Percentiles rank a stretch among this genome's conserved stretches.
phyloP scores from a whole-genome alignment of 2,888 invertebrate species.

The Melikaiella ostensackeni region DNA sequence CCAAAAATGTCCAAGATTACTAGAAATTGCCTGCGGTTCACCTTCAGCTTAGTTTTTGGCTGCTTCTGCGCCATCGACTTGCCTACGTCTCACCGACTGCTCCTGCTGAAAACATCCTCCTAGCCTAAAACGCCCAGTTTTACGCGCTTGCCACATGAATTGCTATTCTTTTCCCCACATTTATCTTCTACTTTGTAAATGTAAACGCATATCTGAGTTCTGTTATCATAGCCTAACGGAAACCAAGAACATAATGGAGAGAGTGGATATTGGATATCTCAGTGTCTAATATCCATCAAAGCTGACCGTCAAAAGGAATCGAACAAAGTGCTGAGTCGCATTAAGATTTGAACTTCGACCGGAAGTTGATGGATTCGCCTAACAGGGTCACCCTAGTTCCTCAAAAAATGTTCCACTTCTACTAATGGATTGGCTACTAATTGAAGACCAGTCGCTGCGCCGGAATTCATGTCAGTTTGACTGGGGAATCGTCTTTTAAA shows the following conservation, averaged over 20 bases:
- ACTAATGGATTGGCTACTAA: slow-evolving; percentile 23
- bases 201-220: not conserved
- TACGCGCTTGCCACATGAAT: too few relatives aligned
- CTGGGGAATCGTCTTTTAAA: not conserved
- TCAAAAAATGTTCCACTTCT: not conserved
- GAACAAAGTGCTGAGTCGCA: slow-evolving; percentile 6
- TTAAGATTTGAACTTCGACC: not conserved
- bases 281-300: not conserved
- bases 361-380: slow-evolving; percentile 6
- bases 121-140: too few relatives aligned
- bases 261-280: slow-evolving; percentile 2
- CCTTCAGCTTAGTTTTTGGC: too few relatives aligned
- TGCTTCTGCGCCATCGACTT: too few relatives aligned
- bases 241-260: not conserved
- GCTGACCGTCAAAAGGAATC: not conserved
- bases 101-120: too few relatives aligned
- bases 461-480: not conserved
- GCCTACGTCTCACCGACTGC: too few relatives aligned
- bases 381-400: slow-evolving; percentile 7
- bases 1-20: too few relatives aligned
- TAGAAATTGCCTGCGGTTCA: too few relatives aligned
- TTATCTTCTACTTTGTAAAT: not conserved
- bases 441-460: not conserved
- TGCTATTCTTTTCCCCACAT: not conserved
- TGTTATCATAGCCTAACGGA: not conserved